Evolutionary conservation across 1,140 invertebrate genomes (phyloP), one percentile per base, ranked within the genome.

Genomic region (Zaprionus nigranus): DNA sequence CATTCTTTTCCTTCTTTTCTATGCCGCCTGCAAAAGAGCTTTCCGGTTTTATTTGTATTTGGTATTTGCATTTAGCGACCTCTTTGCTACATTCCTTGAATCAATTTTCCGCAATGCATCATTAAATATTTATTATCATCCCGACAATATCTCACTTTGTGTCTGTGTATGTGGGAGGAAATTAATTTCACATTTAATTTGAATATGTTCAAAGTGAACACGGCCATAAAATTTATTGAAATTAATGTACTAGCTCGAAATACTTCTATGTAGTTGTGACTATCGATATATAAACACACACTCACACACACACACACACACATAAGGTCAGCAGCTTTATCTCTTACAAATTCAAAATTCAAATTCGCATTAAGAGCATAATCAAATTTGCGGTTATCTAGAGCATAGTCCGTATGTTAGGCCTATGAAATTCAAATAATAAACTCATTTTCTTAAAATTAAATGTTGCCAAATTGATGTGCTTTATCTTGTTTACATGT

Each of bases 121-220:
- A 63, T 57, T 68, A 51, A 75, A 69, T 75, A 63, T 63, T 69
- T 69, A 57, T 20, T 56, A 34, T 36, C 30, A 40, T 69, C 2
- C 30, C 15, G 28, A 51, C 46, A 22, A 22, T 51, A 13, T 54
- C 46, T 51, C 20, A 22, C 28, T 68, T 51, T 30, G 20, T 59
- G 38, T 20, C 22, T 5, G 30, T 49, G 13, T 51, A 26, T 28
- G 22, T 51, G 46, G 15, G 1, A 11, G 4, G 22, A 40, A 22
- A 69, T 36, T 53, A 63, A 68, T 49, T 68, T 51, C 17, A 34
- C 54, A 46, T 56, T 63, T 58, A 58, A 58, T 68, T 20, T 49
- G 43, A 54, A 64, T 60, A 26, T 62, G 26, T 69, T n/a, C 24
- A 36, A 17, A 22, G 28, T 15, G 12, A 66, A 51, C 54, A 26